These are phyloP conservation scores for Mugil cephalus DNA, from an alignment of 2,113 vertebrate genomes.

Conservation along the genomic window DNA sequence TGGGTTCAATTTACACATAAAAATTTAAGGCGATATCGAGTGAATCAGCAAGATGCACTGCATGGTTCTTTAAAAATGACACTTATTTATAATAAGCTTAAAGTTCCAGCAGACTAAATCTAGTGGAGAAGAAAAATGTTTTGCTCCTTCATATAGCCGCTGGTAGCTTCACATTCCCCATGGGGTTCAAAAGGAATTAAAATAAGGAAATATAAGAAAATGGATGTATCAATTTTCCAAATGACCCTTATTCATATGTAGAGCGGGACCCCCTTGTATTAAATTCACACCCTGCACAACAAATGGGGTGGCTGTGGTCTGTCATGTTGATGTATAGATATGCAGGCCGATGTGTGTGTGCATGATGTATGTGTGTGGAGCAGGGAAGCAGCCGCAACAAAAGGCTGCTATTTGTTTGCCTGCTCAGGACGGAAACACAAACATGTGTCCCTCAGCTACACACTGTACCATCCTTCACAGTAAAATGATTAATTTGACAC, in stretches of 20 bases:
- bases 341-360: conserved; percentile 54
- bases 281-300: conserved; percentile 80
- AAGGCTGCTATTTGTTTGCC: conserved; percentile 85
- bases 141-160: conserved; percentile 13
- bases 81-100: neutral
- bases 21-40: neutral
- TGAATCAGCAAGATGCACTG: neutral
- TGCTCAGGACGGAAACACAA: conserved; percentile 70
- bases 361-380: conserved; percentile 66
- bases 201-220: conserved; percentile 65
- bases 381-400: conserved; percentile 80
- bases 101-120: conserved; percentile 14
- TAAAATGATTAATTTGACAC: neutral
- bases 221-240: conserved; percentile 78
- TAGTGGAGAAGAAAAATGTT: conserved; percentile 25
- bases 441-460: conserved; percentile 55
- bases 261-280: conserved; percentile 71
- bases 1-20: neutral
- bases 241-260: conserved; percentile 82
- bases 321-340: conserved; percentile 83
- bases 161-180: conserved; percentile 39
- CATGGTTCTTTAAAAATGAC: neutral
- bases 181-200: conserved; percentile 39
- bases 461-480: conserved; percentile 8
- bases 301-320: conserved; percentile 82